These are phyloP conservation scores for Bombus impatiens DNA, from an alignment of 1,140 invertebrate genomes.

Conservation along the genomic window DNA sequence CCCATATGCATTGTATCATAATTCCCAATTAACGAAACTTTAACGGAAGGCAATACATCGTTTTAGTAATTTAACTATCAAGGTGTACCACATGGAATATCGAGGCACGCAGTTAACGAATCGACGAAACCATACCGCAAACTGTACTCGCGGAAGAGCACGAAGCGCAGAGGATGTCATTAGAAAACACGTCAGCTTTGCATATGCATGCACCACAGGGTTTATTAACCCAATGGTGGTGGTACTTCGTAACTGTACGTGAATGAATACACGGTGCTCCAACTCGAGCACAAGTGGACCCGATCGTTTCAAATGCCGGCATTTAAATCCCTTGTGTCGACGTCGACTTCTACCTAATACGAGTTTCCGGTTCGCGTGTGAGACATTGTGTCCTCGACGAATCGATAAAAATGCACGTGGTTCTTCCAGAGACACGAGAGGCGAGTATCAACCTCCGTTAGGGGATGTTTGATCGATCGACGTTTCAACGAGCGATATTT, in stretches of 20 bases:
- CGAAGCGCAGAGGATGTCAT: slow-evolving; percentile 8
- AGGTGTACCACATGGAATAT: not conserved
- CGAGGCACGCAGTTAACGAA: not conserved
- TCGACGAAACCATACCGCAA: slow-evolving; percentile 1
- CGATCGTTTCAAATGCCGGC: slow-evolving; percentile 3
- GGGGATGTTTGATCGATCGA: slow-evolving; percentile 45
- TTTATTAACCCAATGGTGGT: slow-evolving; percentile 30
- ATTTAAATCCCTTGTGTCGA: slow-evolving; percentile 22
- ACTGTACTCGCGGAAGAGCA: not conserved
- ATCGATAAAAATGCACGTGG: slow-evolving; percentile 29
- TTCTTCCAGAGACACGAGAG: no score
- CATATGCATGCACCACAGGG: not conserved
- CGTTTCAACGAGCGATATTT: not conserved
- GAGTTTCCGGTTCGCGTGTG: not conserved
- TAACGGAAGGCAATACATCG: not conserved
- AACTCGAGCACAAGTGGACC: not conserved
- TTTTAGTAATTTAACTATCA: not conserved
- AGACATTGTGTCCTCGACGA: not conserved
- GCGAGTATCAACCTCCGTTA: not conserved
- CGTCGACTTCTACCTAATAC: not conserved
- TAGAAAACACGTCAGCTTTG: slow-evolving; percentile 11
- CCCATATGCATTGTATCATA: not conserved
- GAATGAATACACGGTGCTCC: slow-evolving; percentile 23
- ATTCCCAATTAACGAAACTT: slow-evolving; percentile 12
- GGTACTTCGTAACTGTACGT: not conserved